phyloP scores from a whole-genome alignment of 2,797 vertebrate species.

The Valencia hispanica region DNA sequence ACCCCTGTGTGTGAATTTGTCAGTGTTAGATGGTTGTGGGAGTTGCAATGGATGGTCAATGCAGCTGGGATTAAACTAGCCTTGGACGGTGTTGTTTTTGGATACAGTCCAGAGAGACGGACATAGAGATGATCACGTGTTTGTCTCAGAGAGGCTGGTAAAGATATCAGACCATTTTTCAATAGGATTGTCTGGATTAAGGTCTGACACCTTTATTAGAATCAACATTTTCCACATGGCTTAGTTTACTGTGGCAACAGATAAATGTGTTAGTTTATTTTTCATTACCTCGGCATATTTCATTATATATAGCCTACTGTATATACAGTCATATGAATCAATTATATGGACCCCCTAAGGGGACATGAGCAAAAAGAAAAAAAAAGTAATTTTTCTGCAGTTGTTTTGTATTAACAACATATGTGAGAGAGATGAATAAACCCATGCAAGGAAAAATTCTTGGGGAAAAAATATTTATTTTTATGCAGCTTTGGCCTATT shows the following conservation, averaged over 20 bases:
- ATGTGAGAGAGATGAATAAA: too few species aligned
- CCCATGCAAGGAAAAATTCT: too few species aligned
- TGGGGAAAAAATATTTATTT: too few species aligned
- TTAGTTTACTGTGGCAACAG: constrained; percentile 1
- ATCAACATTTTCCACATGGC: constrained; percentile 7
- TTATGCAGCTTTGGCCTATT: too few species aligned
- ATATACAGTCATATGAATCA: neutral
- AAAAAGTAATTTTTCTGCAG: too few species aligned
- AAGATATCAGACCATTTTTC: constrained; percentile 43
- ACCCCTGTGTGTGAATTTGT: constrained; percentile 77
- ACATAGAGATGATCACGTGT: constrained; percentile 54
- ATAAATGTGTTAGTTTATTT: neutral
- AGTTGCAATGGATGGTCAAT: constrained; percentile 70
- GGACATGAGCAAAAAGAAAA: too few species aligned
- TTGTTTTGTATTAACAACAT: too few species aligned
- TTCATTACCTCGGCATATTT: constrained; percentile 4
- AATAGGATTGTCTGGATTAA: constrained; percentile 38
- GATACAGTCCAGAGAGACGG: constrained; percentile 61
- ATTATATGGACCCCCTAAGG: too few species aligned
- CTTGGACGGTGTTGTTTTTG: constrained; percentile 67
- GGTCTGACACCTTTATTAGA: constrained; percentile 17
- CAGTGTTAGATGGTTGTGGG: constrained; percentile 56
- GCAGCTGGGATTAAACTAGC: constrained; percentile 57
- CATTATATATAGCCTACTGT: neutral
- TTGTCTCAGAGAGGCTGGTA: constrained; percentile 54